Evolutionary conservation across 2,888 invertebrate genomes (phyloP).

Genomic region (Noctuana brunneofusca): DNA sequence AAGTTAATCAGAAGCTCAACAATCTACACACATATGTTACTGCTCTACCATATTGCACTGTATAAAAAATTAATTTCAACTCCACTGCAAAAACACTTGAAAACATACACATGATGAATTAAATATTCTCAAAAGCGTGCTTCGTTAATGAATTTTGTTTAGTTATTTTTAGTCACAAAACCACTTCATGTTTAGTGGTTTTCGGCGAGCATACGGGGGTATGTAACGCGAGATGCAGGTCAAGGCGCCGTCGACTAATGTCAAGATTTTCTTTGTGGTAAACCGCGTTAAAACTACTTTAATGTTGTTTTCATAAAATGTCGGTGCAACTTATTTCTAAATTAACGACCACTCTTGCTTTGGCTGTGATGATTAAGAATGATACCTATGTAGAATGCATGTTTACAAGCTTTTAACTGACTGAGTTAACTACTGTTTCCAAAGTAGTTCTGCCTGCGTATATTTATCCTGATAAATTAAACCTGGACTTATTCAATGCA

Average conservation of each 20-base stretch:
- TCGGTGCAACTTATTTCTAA: conserved; percentile 4
- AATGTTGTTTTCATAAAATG: conserved; percentile 7
- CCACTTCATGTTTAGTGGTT: conserved; percentile 25
- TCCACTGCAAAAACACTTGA: neutral
- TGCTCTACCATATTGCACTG: too few relatives aligned
- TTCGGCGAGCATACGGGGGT: conserved; percentile 1
- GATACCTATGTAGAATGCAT: too few relatives aligned
- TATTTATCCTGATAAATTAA: too few relatives aligned
- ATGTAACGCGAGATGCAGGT: conserved; percentile 13
- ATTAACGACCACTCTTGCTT: conserved; percentile 7
- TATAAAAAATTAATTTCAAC: too few relatives aligned
- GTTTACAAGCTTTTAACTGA: too few relatives aligned
- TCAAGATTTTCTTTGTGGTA: conserved; percentile 26
- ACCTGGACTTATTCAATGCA: too few relatives aligned
- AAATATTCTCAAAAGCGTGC: neutral
- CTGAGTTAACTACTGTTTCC: too few relatives aligned
- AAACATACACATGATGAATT: neutral
- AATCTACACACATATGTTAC: too few relatives aligned
- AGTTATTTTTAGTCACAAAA: conserved; percentile 12
- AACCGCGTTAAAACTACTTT: conserved; percentile 3
- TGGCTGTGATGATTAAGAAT: too few relatives aligned
- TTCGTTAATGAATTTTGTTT: neutral
- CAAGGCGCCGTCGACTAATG: conserved; percentile 27
- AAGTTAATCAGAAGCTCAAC: too few relatives aligned
- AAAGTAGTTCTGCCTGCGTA: too few relatives aligned